phyloP scores from a whole-genome alignment of 2,113 vertebrate genomes.

The Mohoua ochrocephala region DNA sequence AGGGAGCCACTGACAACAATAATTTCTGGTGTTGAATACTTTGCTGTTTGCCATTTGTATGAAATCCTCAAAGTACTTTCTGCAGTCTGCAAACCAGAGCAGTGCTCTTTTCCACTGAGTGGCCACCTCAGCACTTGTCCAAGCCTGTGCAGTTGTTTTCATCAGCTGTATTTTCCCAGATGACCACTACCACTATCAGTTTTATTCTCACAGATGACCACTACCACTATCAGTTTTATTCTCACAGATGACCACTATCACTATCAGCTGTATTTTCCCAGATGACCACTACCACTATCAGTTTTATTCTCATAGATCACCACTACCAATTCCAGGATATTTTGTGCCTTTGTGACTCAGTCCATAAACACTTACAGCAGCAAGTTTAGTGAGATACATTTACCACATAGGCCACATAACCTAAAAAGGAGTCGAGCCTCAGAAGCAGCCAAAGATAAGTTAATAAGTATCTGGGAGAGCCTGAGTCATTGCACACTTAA shows the following conservation, averaged over 20 bases:
- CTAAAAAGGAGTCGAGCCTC: not conserved
- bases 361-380: not conserved
- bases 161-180: not conserved
- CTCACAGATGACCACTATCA: not conserved
- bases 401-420: not conserved
- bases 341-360: not conserved
- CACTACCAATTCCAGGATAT: not conserved
- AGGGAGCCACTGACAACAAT: not conserved
- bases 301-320: not conserved
- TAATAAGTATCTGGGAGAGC: not conserved
- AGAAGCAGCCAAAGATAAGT: not conserved
- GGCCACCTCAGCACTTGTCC: not conserved
- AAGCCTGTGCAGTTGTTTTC: not conserved
- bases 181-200: not conserved
- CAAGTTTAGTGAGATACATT: not conserved
- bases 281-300: not conserved
- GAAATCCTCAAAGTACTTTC: not conserved
- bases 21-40: not conserved
- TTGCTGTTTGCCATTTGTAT: not conserved
- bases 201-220: not conserved
- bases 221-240: not conserved
- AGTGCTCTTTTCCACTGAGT: not conserved
- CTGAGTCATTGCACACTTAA: not conserved
- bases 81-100: not conserved
- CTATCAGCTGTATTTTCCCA: not conserved